These are phyloP conservation scores for Cyprinodon diabolis DNA, from an alignment of 2,797 vertebrate genomes.

Conservation along the genomic window DNA sequence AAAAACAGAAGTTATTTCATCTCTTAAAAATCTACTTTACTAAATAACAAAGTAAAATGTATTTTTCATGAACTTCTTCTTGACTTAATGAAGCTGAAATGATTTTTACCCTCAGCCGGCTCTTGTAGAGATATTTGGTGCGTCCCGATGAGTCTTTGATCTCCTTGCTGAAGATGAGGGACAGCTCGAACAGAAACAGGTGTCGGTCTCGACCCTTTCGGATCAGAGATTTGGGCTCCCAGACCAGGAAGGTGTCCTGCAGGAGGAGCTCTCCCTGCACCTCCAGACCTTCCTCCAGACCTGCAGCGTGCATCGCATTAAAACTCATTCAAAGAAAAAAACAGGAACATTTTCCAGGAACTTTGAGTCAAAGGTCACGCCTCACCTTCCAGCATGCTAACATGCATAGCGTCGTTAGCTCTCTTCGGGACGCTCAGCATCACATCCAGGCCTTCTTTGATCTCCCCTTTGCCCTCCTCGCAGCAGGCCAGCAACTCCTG, in stretches of 20 bases:
- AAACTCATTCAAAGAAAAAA: neutral
- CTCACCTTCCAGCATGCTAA: slow-evolving; percentile 98
- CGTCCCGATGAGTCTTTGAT: slow-evolving; percentile 97
- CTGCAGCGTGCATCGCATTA: slow-evolving; percentile 62
- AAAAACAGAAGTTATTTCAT: no score
- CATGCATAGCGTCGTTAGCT: slow-evolving; percentile 98
- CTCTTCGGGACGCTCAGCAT: slow-evolving; percentile 98
- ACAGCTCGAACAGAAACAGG: slow-evolving; percentile 98
- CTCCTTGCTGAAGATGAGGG: slow-evolving; percentile 98
- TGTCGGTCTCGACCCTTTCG: slow-evolving; percentile 96
- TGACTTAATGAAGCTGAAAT: neutral
- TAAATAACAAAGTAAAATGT: no score
- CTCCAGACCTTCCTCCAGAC: slow-evolving; percentile 96
- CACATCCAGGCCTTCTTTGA: slow-evolving; percentile 97
- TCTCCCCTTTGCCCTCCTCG: slow-evolving; percentile 97
- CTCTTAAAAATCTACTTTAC: no score
- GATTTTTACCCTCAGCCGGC: slow-evolving; percentile 65
- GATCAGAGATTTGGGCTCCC: slow-evolving; percentile 98
- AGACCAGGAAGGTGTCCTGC: slow-evolving; percentile 97
- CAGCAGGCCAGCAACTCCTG: slow-evolving; percentile 96
- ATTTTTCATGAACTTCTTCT: no score
- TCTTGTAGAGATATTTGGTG: slow-evolving; percentile 98
- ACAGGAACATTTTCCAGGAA: no score
- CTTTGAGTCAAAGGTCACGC: no score
- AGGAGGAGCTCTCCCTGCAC: slow-evolving; percentile 97